Conservation (phyloP, 2,888 invertebrate genomes). For the Tipula helvola region DNA sequence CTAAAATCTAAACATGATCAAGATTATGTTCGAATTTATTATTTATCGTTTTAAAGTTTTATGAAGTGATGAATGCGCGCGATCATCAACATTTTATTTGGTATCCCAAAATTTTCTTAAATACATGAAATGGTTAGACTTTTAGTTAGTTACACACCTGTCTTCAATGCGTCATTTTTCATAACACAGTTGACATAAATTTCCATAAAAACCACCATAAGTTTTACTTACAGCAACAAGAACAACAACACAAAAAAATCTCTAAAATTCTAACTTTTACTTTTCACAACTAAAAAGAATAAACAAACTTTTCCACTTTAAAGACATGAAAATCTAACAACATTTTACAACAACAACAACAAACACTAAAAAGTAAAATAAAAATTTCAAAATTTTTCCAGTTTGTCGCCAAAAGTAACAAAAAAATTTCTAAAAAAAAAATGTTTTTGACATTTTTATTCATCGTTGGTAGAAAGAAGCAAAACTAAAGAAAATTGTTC, state of each 20-base stretch:
- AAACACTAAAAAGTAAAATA: neutral
- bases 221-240: neutral
- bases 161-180: neutral
- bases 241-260: neutral
- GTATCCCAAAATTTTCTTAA: neutral
- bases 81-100: neutral
- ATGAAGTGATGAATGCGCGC: neutral
- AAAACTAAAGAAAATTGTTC: neutral
- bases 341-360: neutral
- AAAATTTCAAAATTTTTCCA: neutral
- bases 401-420: conserved; percentile 4
- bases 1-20: neutral
- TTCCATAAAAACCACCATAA: neutral
- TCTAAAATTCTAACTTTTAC: neutral
- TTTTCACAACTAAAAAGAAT: neutral
- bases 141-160: neutral
- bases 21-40: neutral
- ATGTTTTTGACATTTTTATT: neutral
- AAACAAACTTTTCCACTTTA: neutral
- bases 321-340: neutral
- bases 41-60: neutral
- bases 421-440: neutral
- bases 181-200: neutral
- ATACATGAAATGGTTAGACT: neutral
- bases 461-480: neutral